Evolutionary conservation across 2,888 invertebrate species (phyloP), one percentile per base, ranked within the genome.

Genomic region (Euzophera pinguis): DNA sequence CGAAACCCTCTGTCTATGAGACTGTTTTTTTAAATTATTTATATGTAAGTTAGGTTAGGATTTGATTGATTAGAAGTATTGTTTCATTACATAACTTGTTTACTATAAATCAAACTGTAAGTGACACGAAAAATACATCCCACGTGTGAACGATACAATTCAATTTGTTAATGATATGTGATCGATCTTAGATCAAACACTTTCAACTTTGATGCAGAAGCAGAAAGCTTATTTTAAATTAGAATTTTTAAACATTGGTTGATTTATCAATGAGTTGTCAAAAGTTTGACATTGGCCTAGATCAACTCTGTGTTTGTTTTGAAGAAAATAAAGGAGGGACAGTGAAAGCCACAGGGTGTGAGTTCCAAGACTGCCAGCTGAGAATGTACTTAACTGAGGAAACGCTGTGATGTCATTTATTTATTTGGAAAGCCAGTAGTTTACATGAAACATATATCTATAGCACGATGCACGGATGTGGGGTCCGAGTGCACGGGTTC

Each of bases 51-150:
- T n/a, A n/a, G n/a, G 22, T 22, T 22, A 22, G 22, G 22, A 22
- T 3, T 35, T 35, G 35, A 35, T 35, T 35, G 35, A 35, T 35
- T 22, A 22, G 3, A 5, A 3, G 22, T 22, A 22, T 22, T 22
- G 22, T 22, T 22, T 22, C 22, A 22, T 22, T 22, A 22, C 22
- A 32, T 32, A 32, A 32, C 7, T 39, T 12, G 14, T 39, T 10
- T 16, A 16, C 73, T 70, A 72, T 57, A 54, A 59, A 53, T 58
- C 53, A 58, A 64, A 64, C 55, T 59, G 57, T 63, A 56, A 58
- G 56, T 67, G 66, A 70, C 68, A 67, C 63, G 52, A 53, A 53
- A 53, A 53, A 38, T 32, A 17, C 54, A 41, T 42, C 57, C 57
- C 53, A 55, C 54, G 49, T 29, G 32, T 12, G 13, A 22, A 34